These are phyloP conservation scores for Asbolus verrucosus DNA, from an alignment of 1,140 invertebrate genomes.

Conservation along the genomic window DNA sequence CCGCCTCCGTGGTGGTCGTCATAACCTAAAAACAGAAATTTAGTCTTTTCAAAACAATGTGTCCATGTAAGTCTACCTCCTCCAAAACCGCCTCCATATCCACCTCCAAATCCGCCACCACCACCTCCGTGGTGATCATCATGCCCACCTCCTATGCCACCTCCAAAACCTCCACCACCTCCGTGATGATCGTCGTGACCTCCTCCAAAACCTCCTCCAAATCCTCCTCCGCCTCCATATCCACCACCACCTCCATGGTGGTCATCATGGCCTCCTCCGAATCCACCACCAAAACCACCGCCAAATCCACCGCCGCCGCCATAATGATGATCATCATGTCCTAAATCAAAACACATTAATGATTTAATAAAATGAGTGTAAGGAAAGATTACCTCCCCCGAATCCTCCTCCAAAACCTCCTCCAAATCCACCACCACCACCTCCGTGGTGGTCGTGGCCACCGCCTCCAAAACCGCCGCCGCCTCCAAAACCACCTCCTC, in stretches of 20 bases:
- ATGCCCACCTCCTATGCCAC: conserved; percentile 25
- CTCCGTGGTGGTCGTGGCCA: conserved; percentile 24
- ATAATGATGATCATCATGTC: conserved; percentile 20
- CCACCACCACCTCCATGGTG: conserved; percentile 46
- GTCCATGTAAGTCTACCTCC: too few species aligned
- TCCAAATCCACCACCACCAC: conserved; percentile 44
- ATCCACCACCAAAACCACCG: not conserved
- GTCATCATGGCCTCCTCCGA: conserved; percentile 22
- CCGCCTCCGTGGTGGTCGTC: conserved; percentile 40
- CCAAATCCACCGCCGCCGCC: conserved; percentile 32
- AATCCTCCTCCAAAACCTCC: conserved; percentile 45
- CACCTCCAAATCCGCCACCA: conserved; percentile 27
- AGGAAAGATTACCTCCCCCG: conserved; percentile 49
- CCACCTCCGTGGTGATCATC: conserved; percentile 30
- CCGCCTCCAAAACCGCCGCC: conserved; percentile 40
- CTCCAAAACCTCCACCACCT: not conserved
- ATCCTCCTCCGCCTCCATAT: conserved; percentile 27
- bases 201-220: not conserved
- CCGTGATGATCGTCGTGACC: conserved; percentile 1
- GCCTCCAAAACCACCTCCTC: conserved; percentile 14
- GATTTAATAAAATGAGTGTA: not conserved
- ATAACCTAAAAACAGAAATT: too few species aligned
- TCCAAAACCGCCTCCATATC: conserved; percentile 32
- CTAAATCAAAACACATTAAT: conserved; percentile 10
- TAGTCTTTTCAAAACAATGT: too few species aligned